phyloP scores from a whole-genome alignment of 1,140 invertebrate species.

The Papilio xuthus region DNA sequence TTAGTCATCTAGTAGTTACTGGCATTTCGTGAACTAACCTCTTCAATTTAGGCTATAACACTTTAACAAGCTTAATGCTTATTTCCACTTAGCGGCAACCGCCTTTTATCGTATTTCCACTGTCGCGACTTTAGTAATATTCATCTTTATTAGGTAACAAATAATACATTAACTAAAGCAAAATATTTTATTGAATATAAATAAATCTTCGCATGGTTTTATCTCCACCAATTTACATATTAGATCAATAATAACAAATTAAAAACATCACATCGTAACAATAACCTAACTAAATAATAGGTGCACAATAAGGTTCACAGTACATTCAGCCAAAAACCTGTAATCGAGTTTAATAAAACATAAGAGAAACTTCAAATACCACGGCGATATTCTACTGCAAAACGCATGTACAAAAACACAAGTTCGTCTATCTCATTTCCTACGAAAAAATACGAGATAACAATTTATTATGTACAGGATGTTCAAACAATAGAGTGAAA shows the following conservation, averaged over 20 bases:
- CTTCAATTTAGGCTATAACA: not conserved
- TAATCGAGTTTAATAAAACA: not conserved
- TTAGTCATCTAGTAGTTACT: not conserved
- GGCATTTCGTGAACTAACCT: not conserved
- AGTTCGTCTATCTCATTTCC: too few species aligned
- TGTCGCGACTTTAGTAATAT: not conserved
- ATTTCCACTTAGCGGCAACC: too few species aligned
- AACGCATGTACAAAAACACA: too few species aligned
- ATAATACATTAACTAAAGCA: constrained; percentile 31
- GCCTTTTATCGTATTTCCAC: too few species aligned
- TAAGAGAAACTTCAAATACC: not conserved
- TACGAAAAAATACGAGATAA: too few species aligned
- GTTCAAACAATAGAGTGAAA: too few species aligned
- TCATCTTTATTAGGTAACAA: not conserved
- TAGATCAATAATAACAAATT: not conserved
- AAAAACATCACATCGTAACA: constrained; percentile 14
- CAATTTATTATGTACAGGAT: too few species aligned
- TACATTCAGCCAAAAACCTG: not conserved
- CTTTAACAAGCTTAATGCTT: too few species aligned
- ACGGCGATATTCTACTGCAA: too few species aligned
- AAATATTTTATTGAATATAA: constrained; percentile 48
- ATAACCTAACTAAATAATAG: constrained; percentile 5
- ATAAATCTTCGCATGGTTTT: constrained; percentile 36
- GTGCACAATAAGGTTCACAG: not conserved
- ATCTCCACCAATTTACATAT: constrained; percentile 34